A percentile compares a stretch with the other conserved stretches of the same genome.
These are phyloP conservation scores for Rhingia campestris DNA, from an alignment of 2,888 invertebrate genomes.

Conservation along the genomic window DNA sequence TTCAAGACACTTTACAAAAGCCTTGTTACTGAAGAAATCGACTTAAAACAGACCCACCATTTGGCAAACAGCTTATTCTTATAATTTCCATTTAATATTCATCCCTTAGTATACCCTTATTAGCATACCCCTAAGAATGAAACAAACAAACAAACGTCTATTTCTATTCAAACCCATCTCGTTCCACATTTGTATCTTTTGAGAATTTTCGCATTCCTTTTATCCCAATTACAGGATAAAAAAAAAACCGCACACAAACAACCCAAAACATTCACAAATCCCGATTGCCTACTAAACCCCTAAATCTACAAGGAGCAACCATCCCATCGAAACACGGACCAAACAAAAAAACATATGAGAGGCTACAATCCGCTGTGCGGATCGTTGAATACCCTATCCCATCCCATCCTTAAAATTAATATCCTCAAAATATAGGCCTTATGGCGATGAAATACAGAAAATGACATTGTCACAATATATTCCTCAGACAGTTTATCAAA, in stretches of 20 bases:
- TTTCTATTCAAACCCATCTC: background rate
- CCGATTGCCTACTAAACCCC: slow-evolving; percentile 51
- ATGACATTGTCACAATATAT: no score
- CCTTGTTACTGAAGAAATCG: slow-evolving; percentile 21
- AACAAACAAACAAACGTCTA: slow-evolving; percentile 1
- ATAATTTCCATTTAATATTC: slow-evolving; percentile 41
- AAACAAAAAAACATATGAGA: no score
- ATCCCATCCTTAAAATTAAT: no score
- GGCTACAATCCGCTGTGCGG: no score
- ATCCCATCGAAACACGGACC: background rate
- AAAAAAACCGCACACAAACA: slow-evolving; percentile 16
- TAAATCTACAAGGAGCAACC: slow-evolving; percentile 17
- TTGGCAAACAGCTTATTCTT: slow-evolving; percentile 17
- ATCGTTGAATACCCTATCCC: no score
- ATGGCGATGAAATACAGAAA: no score
- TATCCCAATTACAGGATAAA: slow-evolving; percentile 40
- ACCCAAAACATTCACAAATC: slow-evolving; percentile 10
- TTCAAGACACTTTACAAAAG: slow-evolving; percentile 17
- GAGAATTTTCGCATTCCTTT: background rate
- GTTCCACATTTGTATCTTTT: slow-evolving; percentile 8
- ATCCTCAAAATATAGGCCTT: no score
- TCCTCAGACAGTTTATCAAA: no score
- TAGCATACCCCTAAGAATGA: slow-evolving; percentile 4
- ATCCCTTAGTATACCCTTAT: slow-evolving; percentile 25
- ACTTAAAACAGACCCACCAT: slow-evolving; percentile 18